Evolutionary conservation across 2,888 invertebrate species (phyloP).

Genomic region (Pseudoips prasinana): DNA sequence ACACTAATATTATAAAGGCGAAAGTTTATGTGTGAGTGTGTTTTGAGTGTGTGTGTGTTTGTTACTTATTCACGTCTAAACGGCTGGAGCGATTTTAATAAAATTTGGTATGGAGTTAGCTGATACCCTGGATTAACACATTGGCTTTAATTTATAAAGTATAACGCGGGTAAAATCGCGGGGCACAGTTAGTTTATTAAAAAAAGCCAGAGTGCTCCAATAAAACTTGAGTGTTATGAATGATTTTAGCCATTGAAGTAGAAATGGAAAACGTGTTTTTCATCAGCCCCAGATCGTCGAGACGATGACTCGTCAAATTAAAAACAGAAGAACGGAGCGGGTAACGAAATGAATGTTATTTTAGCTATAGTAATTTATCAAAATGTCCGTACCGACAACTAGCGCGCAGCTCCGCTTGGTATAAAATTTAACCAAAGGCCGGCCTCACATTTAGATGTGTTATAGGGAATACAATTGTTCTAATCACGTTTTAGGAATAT

Average conservation of each 20-base stretch:
- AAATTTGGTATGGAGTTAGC: too few species aligned
- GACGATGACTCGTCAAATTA: constrained; percentile 63
- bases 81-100: too few species aligned
- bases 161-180: too few species aligned
- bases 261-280: constrained; percentile 55
- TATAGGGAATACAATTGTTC: too few species aligned
- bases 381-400: constrained; percentile 53
- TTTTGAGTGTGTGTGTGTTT: too few species aligned
- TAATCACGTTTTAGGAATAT: too few species aligned
- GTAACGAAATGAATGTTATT: constrained; percentile 63
- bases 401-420: constrained; percentile 40
- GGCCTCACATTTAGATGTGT: constrained; percentile 41
- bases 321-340: constrained; percentile 53
- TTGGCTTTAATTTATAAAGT: too few species aligned
- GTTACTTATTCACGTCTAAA: too few species aligned
- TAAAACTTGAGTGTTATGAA: constrained; percentile 37
- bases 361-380: constrained; percentile 72
- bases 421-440: constrained; percentile 50
- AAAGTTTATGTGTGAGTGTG: too few species aligned
- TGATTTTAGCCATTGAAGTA: constrained; percentile 40
- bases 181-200: constrained; percentile 22
- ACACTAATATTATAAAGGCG: too few species aligned
- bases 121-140: too few species aligned
- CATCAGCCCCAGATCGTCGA: constrained; percentile 38
- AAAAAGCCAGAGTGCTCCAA: constrained; percentile 18